Base-by-base conservation (phyloP, 2,113 vertebrate genomes). In the Recurvirostra avosetta region DNA sequence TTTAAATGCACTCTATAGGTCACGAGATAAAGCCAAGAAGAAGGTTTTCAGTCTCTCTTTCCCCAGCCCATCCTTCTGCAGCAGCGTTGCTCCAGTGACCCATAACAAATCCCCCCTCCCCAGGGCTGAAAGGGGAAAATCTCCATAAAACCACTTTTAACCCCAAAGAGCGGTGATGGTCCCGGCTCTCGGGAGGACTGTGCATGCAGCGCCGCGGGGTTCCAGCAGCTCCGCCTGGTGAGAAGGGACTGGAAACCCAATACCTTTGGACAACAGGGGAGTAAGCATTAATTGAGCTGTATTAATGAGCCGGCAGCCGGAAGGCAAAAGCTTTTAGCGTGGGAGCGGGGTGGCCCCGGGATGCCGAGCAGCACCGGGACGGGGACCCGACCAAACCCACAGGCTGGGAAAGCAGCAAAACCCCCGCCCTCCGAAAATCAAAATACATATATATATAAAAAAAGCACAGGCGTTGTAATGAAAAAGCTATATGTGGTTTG, bases 401-500 rank as follows among this genome's bases (percentile, higher is more conserved):
- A 30, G 72, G 40, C 85, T 76, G 78, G 66, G 75, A 93, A 82
- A 82, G 80, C 73, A 90, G 53, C 61, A 85, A 83, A 45, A 3
- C 25, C 27, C 22, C 56, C 9, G 0, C 45, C 49, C 55, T 62
- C 61, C 3, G 7, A 58, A 59, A 90, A 85, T 63, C 29, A 43
- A 72, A 38, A 76, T 34, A 25, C 58, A 18, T 18, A 82, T 34
- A 13, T 34, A 73, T 59, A 38, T 16, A 32, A 11, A 67, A 30
- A 77, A 73, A 92, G 59, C 83, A 67, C 67, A 77, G 72, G 55
- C 58, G 0, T 30, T 80, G 89, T 80, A 87, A 85, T 71, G 70
- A 62, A 91, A 94, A 91, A 71, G 65, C 91, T 85, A 1, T 91
- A 84, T 96, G 96, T 65, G 96, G 95, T 96, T 96, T 96, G 91